Conservation (phyloP, 2,113 vertebrate species). For the Limnothrissa miodon region DNA sequence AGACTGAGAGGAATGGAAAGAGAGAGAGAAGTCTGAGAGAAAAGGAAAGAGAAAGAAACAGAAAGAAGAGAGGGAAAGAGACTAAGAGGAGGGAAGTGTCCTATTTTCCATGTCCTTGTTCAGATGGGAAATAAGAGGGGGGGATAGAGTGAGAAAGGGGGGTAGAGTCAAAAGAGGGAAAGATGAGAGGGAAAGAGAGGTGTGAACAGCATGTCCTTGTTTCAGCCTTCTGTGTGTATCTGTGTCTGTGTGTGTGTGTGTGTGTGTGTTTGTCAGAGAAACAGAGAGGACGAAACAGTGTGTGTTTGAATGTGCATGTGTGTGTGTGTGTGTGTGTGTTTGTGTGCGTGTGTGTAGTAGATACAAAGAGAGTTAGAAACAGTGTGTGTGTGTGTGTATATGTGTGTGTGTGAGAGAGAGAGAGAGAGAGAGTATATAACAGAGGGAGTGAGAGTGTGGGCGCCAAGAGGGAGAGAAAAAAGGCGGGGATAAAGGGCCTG, state of each 20-base stretch:
- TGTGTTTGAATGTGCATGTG: background rate
- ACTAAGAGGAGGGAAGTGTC: background rate
- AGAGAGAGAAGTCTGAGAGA: constrained; percentile 33
- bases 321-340: constrained; percentile 22
- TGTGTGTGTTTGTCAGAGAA: constrained; percentile 13
- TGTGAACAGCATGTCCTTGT: constrained; percentile 16
- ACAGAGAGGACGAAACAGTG: too few species aligned
- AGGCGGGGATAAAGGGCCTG: constrained; percentile 42
- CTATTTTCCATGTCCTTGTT: background rate
- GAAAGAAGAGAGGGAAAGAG: too few species aligned
- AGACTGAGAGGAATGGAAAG: constrained; percentile 39
- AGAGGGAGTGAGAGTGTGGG: constrained; percentile 20
- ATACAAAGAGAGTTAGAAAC: too few species aligned
- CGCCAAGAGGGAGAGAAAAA: constrained; percentile 38
- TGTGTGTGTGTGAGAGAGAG: background rate
- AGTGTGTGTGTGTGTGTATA: background rate
- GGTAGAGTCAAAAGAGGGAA: background rate
- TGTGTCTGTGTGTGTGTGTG: background rate
- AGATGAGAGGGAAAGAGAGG: background rate
- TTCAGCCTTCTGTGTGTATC: background rate
- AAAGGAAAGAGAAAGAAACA: background rate
- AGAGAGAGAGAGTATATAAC: background rate
- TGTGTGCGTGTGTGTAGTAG: constrained; percentile 18
- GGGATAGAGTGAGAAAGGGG: background rate
- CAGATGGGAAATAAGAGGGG: background rate